phyloP scores from a whole-genome alignment of 2,888 invertebrate species.

The Lydus trimaculatus region DNA sequence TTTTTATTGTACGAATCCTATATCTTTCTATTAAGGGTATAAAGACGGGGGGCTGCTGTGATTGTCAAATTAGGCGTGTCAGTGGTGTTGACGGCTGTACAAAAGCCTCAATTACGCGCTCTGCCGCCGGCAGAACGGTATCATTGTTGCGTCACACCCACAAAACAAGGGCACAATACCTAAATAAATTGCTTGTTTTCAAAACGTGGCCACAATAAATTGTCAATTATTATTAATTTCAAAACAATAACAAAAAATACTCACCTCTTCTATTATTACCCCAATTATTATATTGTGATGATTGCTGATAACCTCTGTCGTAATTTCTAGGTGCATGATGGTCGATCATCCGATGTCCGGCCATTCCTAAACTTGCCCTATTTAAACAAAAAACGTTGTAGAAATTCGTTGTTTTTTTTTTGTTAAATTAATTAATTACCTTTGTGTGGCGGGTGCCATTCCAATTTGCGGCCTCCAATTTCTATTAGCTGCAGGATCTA shows the following conservation, averaged over 20 bases:
- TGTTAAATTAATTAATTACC: conserved; percentile 42
- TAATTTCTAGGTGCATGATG: conserved; percentile 59
- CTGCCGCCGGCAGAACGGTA: conserved; percentile 55
- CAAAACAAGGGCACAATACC: conserved; percentile 53
- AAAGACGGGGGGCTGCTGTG: conserved; percentile 42
- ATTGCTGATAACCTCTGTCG: conserved; percentile 10
- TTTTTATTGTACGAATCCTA: not conserved
- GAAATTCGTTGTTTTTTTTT: no score
- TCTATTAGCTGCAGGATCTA: conserved; percentile 69
- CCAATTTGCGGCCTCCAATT: conserved; percentile 83
- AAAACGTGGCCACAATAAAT: conserved; percentile 17
- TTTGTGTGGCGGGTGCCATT: conserved; percentile 57
- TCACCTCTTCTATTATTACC: conserved; percentile 5
- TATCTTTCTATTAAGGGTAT: conserved; percentile 13
- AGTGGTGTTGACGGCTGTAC: conserved; percentile 60
- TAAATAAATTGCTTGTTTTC: conserved; percentile 43
- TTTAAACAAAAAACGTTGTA: conserved; percentile 19
- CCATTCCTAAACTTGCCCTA: conserved; percentile 70
- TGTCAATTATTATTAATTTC: not conserved
- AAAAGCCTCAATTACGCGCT: conserved; percentile 61
- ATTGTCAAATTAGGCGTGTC: conserved; percentile 62
- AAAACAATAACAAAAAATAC: not conserved
- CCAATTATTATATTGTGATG: not conserved
- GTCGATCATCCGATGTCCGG: conserved; percentile 80
- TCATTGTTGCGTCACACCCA: conserved; percentile 57